phyloP scores from a whole-genome alignment of 2,888 invertebrate genomes.

The Pseudanteris insignis region DNA sequence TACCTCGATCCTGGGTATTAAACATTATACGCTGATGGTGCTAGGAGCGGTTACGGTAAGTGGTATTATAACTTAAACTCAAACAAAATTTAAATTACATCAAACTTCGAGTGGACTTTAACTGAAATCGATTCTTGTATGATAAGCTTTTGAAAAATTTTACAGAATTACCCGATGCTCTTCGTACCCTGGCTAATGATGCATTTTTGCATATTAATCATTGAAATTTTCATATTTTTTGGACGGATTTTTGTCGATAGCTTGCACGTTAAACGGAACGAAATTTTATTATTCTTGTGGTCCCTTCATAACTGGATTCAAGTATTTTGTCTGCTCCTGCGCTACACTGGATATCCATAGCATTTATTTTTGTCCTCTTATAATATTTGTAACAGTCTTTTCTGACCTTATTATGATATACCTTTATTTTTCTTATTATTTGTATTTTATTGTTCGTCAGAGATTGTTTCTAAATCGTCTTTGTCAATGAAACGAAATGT shows the following conservation, averaged over 20 bases:
- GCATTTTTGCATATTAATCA: slow-evolving; percentile 61
- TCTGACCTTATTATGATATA: too few relatives aligned
- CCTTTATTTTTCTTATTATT: background rate
- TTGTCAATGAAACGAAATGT: too few relatives aligned
- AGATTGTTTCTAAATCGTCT: too few relatives aligned
- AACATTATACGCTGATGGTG: slow-evolving; percentile 62
- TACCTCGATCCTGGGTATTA: slow-evolving; percentile 62
- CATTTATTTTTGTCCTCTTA: slow-evolving; percentile 11
- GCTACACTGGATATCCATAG: slow-evolving; percentile 49
- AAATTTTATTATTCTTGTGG: slow-evolving; percentile 57
- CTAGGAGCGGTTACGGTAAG: slow-evolving; percentile 60
- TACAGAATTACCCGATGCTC: slow-evolving; percentile 62
- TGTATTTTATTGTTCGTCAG: slow-evolving; percentile 1
- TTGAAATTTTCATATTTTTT: slow-evolving; percentile 59
- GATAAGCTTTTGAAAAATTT: too few relatives aligned
- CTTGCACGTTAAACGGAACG: slow-evolving; percentile 58
- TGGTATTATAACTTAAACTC: too few relatives aligned
- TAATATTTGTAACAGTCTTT: slow-evolving; percentile 17
- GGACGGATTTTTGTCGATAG: slow-evolving; percentile 60
- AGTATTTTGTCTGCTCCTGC: slow-evolving; percentile 62
- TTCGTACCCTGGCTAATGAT: slow-evolving; percentile 63
- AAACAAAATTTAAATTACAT: too few relatives aligned
- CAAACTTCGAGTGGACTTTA: too few relatives aligned
- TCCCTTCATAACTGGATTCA: slow-evolving; percentile 62
- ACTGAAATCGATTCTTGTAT: too few relatives aligned